Evolutionary conservation across 1,140 invertebrate genomes (phyloP).

Genomic region (Megathymus violae): DNA sequence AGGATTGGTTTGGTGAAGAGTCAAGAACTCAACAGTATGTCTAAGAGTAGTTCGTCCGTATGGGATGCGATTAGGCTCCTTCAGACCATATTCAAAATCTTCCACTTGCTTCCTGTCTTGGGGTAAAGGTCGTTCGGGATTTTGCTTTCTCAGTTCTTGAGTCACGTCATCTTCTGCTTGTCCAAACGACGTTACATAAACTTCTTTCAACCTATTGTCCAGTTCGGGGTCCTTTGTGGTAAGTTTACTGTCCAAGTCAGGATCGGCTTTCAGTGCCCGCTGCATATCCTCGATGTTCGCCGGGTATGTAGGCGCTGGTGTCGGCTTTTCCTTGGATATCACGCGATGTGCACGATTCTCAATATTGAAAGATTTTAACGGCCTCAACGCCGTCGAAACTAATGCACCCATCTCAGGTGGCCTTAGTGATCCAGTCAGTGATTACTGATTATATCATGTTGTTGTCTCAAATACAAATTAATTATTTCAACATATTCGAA

Average conservation of each 20-base stretch:
- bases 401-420: slow-evolving; percentile 80
- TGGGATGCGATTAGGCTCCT: slow-evolving; percentile 82
- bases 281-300: slow-evolving; percentile 85
- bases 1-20: slow-evolving; percentile 85
- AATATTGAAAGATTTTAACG: slow-evolving; percentile 85
- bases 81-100: slow-evolving; percentile 83
- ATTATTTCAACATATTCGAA: slow-evolving; percentile 33
- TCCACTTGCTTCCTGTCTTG: slow-evolving; percentile 50
- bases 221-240: slow-evolving; percentile 85
- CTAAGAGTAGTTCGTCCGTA: slow-evolving; percentile 83
- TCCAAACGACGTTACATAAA: slow-evolving; percentile 87
- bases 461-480: slow-evolving; percentile 11
- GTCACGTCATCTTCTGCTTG: slow-evolving; percentile 71
- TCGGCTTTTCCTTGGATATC: slow-evolving; percentile 87
- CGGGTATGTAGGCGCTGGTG: slow-evolving; percentile 86
- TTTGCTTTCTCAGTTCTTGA: slow-evolving; percentile 44
- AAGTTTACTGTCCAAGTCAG: slow-evolving; percentile 84
- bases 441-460: slow-evolving; percentile 18
- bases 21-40: slow-evolving; percentile 85
- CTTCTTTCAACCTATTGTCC: slow-evolving; percentile 86
- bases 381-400: slow-evolving; percentile 68
- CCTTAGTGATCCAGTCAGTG: slow-evolving; percentile 47
- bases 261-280: slow-evolving; percentile 85
- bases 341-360: slow-evolving; percentile 88
- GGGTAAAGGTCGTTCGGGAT: slow-evolving; percentile 54